These are phyloP conservation scores for Chalcosyrphus nemorum DNA, from an alignment of 2,888 invertebrate species.

Conservation along the genomic window DNA sequence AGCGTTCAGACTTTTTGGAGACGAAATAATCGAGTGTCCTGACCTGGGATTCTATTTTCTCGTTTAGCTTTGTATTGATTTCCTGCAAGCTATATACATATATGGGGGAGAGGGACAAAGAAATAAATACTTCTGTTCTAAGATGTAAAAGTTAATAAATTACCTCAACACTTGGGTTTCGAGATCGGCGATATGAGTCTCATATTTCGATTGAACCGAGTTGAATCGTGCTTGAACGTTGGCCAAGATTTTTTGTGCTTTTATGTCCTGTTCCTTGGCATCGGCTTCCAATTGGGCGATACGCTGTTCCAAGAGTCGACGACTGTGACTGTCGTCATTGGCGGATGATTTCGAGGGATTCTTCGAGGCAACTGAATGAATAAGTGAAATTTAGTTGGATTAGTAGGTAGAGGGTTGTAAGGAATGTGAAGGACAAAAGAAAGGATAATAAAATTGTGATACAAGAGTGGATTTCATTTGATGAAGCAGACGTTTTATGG, in stretches of 20 bases:
- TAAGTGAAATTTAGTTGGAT: slow-evolving; percentile 3
- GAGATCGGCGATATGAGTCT: slow-evolving; percentile 88
- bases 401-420: not conserved
- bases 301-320: slow-evolving; percentile 86
- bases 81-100: slow-evolving; percentile 80
- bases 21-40: slow-evolving; percentile 79
- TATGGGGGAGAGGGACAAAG: too few species aligned
- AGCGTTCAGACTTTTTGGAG: slow-evolving; percentile 78
- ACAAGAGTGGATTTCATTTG: not conserved
- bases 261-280: slow-evolving; percentile 87
- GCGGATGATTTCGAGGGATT: slow-evolving; percentile 80
- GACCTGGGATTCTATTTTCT: slow-evolving; percentile 83
- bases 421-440: not conserved
- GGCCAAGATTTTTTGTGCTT: slow-evolving; percentile 87
- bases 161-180: slow-evolving; percentile 85
- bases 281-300: slow-evolving; percentile 88
- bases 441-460: slow-evolving; percentile 5
- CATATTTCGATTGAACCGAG: slow-evolving; percentile 90
- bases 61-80: slow-evolving; percentile 83
- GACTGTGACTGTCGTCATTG: slow-evolving; percentile 79
- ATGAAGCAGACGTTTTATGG: too few species aligned
- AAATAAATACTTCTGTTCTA: too few species aligned
- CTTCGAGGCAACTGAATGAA: slow-evolving; percentile 84
- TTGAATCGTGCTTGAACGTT: slow-evolving; percentile 90
- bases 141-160: too few species aligned